phyloP scores from a whole-genome alignment of 2,113 vertebrate genomes.

The Vulpes vulpes region DNA sequence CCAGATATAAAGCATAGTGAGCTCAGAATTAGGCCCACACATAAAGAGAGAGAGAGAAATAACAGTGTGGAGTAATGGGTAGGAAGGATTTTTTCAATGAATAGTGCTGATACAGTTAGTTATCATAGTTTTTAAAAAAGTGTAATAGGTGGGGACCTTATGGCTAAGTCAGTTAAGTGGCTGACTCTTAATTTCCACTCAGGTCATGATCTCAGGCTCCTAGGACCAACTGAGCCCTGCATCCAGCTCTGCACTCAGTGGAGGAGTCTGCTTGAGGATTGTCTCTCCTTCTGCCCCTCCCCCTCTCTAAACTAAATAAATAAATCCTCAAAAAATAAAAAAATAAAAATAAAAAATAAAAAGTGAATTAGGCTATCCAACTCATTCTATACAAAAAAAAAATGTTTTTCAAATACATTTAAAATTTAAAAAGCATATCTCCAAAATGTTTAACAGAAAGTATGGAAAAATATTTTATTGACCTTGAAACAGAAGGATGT shows the following conservation, averaged over 20 bases:
- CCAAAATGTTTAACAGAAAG: neutral
- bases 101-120: fast-evolving
- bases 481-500: neutral
- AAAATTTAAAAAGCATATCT: neutral
- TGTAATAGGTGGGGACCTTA: neutral
- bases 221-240: neutral
- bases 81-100: neutral
- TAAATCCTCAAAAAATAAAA: neutral
- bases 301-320: neutral
- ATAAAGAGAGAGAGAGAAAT: fast-evolving
- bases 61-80: fast-evolving
- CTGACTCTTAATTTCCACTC: neutral
- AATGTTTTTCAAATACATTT: neutral
- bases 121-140: neutral
- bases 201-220: neutral
- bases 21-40: neutral
- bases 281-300: neutral
- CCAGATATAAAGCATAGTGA: fast-evolving
- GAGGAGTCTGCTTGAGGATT: too few species aligned
- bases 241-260: neutral
- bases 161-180: neutral
- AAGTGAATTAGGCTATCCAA: neutral
- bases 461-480: neutral
- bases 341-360: neutral
- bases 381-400: neutral